Evolutionary conservation across 2,888 invertebrate species (phyloP), one percentile per base, ranked within the genome.

Genomic region (Archaeoteleia sp.): DNA sequence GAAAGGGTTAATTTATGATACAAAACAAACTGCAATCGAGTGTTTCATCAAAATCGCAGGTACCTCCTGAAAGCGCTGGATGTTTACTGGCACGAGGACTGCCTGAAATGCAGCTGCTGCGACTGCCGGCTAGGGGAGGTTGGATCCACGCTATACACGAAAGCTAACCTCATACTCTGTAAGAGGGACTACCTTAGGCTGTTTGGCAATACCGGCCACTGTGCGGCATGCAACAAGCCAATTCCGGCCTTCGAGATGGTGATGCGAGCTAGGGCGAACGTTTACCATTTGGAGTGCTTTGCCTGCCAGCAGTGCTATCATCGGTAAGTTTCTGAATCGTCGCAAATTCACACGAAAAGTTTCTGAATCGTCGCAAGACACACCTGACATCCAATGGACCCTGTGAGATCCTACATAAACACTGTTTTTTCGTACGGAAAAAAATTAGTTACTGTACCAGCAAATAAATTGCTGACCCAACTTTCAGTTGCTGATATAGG

Each of bases 191-290:
- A 98, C 87, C 90, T 98, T 85, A 94, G 97, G 95, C 89, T 98
- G 84, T 98, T 98, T 84, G 97, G 97, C 53, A 95, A 94, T 82
- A 97, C 96, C 9, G 97, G 97, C 17, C 95, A 95, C 87, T 98
- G 98, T 87, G 95, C 97, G 20, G 97, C 97, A 12, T 98, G 98
- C 88, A 94, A 94, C 85, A 98, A 98, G 88, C 95, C 95, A 83
- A 98, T 98, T 84, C 98, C 98, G 1, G 97, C 98, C 46, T 98
- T 97, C 86, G 98, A 98, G 87, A 97, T 98, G 97, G 98, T 98
- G 76, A 98, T 98, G 98, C 90, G 97, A 75, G 97, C 97, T 37
- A 91, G 95, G 78, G 95, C 93, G 86, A 97, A 98, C 83, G 98
- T 98, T 67, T 98, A 98, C 86, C 98, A 98, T 85, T 90, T 98